These are phyloP conservation scores for Lonchura striata DNA, from an alignment of 2,113 vertebrate species.

Conservation along the genomic window DNA sequence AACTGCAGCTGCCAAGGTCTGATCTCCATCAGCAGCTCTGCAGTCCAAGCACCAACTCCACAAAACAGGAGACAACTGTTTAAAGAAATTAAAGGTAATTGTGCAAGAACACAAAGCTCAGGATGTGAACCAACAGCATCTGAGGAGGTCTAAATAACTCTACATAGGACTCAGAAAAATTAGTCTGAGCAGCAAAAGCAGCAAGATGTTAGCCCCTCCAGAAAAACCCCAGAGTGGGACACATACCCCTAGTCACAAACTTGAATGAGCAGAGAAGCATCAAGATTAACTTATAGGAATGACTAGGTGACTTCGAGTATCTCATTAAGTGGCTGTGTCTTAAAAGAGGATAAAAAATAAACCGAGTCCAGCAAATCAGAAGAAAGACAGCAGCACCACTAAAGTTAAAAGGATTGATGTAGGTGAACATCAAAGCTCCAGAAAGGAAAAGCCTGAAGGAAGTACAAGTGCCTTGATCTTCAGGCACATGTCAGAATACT, in stretches of 20 bases:
- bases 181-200: background rate
- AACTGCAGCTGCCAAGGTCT: background rate
- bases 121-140: background rate
- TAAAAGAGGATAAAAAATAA: background rate
- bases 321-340: background rate
- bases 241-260: background rate
- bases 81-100: background rate
- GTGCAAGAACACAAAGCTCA: background rate
- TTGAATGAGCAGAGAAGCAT: background rate
- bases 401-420: background rate
- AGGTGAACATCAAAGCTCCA: background rate
- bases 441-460: background rate
- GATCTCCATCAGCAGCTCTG: background rate
- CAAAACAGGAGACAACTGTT: background rate
- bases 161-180: background rate
- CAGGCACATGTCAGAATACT: background rate
- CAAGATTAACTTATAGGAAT: background rate
- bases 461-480: background rate
- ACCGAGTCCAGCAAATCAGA: background rate
- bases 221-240: background rate
- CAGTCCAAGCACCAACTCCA: background rate
- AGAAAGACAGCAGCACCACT: background rate
- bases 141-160: background rate
- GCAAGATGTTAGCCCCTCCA: background rate
- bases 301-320: background rate